Base-by-base conservation (phyloP, 2,797 vertebrate genomes). In the Gallinago stenura region DNA sequence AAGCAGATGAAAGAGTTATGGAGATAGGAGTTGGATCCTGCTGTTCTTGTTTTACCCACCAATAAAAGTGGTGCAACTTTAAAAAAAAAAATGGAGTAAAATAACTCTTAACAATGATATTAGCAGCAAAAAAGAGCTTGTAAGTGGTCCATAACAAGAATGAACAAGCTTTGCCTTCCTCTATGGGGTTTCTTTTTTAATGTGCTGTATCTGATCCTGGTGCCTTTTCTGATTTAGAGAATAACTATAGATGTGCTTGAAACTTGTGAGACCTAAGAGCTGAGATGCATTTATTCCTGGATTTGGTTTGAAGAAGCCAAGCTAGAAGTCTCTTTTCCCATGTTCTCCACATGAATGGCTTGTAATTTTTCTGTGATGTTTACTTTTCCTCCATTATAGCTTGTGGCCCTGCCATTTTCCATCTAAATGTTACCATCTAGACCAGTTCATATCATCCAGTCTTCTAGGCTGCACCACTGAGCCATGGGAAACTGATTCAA, bases 11-110 rank as follows among this genome's bases (percentile, higher is more conserved):
- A 96, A 97, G 95, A 69, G 26, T 65, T 94, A 31, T 3, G 39
- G 45, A 89, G 30, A 68, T 61, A 54, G 75, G 31, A 81, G 33
- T 60, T 88, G 83, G 21, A 92, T 82, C 75, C 60, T 83, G 57
- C 50, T 97, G 41, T 86, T 97, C 54, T 81, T 97, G 46, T 89
- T 96, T 94, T 82, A 92, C 46, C 54, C 71, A 79, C 48, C 53
- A 70, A 61, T 86, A 76, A 81, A 91, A 92, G 69, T 79, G 1
- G 0, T 54, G 37, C 20, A 86, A 92, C 66, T 84, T 72, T 1
- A 56, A 28, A 30, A 72, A 86, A 37, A 76, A 18, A 50, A 24
- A 24, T 31, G 50, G 65, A 70, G 28, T 69, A 45, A 65, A 79
- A 48, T 60, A 84, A 68, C 51, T 89, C 43, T 68, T 90, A 83